A percentile compares a stretch with the other conserved stretches of the same genome.
phyloP scores from a whole-genome alignment of 2,888 invertebrate species.

The Petrophora chlorosata region DNA sequence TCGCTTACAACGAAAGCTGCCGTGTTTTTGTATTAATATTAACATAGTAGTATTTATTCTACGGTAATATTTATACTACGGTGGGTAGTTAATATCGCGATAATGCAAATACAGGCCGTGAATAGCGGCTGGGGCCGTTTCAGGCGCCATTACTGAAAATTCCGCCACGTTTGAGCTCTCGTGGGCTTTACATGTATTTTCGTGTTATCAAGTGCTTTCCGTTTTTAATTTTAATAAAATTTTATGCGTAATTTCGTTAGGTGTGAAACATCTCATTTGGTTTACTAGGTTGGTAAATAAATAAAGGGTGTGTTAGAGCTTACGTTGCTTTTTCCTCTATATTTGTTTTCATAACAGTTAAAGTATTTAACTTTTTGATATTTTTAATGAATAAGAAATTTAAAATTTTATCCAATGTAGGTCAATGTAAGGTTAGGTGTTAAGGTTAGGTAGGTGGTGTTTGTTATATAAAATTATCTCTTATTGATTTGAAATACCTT shows the following conservation, averaged over 20 bases:
- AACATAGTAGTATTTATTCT: conserved; percentile 18
- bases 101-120: conserved; percentile 70
- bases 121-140: conserved; percentile 56
- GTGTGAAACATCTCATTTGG: conserved; percentile 37
- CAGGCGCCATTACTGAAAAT: conserved; percentile 66
- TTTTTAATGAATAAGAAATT: not conserved
- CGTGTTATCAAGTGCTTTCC: conserved; percentile 58
- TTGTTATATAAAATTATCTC: too few species aligned
- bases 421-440: too few species aligned
- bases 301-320: conserved; percentile 32
- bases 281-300: conserved; percentile 28
- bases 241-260: conserved; percentile 44
- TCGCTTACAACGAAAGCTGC: conserved; percentile 1
- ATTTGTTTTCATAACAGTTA: too few species aligned
- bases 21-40: conserved; percentile 10
- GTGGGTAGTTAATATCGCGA: conserved; percentile 63
- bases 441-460: too few species aligned
- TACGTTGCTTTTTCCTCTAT: too few species aligned
- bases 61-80: conserved; percentile 28
- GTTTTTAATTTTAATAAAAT: conserved; percentile 60
- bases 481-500: too few species aligned
- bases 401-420: too few species aligned
- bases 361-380: too few species aligned
- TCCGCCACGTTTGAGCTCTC: conserved; percentile 61
- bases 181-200: conserved; percentile 62